Conservation (phyloP, 92 coral and sea anemone species). For the Palythoa grandis region DNA sequence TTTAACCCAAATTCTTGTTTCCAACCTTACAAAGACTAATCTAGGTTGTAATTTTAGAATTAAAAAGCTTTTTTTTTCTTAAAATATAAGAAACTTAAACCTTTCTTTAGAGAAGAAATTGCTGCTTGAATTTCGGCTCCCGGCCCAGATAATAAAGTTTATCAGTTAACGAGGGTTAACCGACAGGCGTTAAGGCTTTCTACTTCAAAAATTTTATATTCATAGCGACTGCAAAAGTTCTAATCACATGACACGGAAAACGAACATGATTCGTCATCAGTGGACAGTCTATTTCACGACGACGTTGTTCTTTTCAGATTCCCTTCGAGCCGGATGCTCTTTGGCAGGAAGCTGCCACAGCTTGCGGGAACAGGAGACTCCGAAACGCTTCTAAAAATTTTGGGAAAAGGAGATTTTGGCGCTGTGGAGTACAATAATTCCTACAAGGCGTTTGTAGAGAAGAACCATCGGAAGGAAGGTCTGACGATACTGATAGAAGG, state of each 20-base stretch:
- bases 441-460: slow-evolving; percentile 74
- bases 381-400: slow-evolving; percentile 51
- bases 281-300: no score
- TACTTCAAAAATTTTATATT: no score
- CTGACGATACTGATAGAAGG: slow-evolving; percentile 66
- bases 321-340: slow-evolving; percentile 80
- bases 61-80: not conserved
- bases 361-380: slow-evolving; percentile 68
- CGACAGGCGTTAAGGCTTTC: no score
- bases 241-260: not conserved
- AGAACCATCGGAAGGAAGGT: slow-evolving; percentile 70
- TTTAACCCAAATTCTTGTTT: no score
- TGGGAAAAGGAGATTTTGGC: slow-evolving; percentile 74
- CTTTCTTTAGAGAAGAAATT: not conserved
- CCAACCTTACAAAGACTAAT: no score
- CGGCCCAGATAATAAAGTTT: no score
- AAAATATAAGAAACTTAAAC: no score
- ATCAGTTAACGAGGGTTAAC: no score
- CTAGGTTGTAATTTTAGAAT: no score
- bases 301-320: slow-evolving; percentile 51
- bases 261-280: no score
- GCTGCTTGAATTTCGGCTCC: no score
- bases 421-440: slow-evolving; percentile 74
- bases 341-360: slow-evolving; percentile 65
- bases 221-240: no score